Evolutionary conservation across 2,113 vertebrate genomes (phyloP).

Genomic region (Emydocephalus ijimae): DNA sequence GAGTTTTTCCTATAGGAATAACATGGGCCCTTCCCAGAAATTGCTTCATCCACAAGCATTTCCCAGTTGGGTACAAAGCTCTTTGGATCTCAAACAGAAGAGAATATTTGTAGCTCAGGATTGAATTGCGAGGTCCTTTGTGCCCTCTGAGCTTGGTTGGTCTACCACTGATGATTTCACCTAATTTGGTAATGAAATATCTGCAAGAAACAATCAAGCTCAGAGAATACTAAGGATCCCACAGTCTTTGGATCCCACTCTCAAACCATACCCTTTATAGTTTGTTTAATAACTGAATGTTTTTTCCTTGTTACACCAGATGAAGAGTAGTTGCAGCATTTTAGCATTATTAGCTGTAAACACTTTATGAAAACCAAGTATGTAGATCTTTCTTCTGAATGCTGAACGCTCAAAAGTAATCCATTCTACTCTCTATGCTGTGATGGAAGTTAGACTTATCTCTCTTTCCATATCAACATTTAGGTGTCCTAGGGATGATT

Average conservation of each 20-base stretch:
- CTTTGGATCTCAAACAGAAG: not conserved
- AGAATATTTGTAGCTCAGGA: not conserved
- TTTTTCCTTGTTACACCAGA: not conserved
- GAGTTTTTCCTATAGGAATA: not conserved
- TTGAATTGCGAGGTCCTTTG: not conserved
- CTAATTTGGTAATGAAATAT: not conserved
- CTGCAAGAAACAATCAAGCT: not conserved
- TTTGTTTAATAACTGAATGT: not conserved
- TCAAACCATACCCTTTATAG: not conserved
- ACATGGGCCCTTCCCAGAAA: not conserved
- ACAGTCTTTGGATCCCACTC: not conserved
- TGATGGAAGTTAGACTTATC: slow-evolving; percentile 1
- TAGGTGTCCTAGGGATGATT: slow-evolving; percentile 55
- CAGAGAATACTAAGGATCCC: not conserved
- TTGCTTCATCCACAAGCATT: not conserved
- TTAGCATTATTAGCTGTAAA: not conserved
- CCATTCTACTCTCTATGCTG: slow-evolving; percentile 1
- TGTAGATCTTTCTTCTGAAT: not conserved
- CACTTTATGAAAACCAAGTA: not conserved
- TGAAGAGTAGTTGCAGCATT: not conserved
- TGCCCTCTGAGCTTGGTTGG: not conserved
- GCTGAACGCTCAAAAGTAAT: not conserved
- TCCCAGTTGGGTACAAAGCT: not conserved
- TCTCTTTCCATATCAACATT: slow-evolving; percentile 39
- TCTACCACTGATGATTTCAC: not conserved